These are phyloP conservation scores for Microcaecilia unicolor DNA, from an alignment of 2,797 vertebrate genomes.

Conservation along the genomic window DNA sequence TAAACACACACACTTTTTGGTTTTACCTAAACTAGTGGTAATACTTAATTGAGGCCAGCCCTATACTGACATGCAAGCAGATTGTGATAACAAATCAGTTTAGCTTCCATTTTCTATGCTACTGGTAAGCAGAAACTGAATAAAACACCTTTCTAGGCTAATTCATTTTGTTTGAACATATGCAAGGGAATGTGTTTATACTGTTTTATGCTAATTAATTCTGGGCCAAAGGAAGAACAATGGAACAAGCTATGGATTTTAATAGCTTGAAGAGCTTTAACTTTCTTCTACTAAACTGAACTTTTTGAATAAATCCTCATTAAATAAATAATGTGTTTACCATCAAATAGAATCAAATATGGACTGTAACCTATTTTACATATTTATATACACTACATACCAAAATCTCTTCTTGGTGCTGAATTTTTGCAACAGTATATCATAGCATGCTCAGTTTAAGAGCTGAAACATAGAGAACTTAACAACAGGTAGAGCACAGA, in stretches of 20 bases:
- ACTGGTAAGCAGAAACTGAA: constrained; percentile 26
- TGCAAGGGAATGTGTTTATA: constrained; percentile 41
- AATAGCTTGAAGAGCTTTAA: constrained; percentile 56
- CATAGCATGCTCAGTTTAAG: too few species aligned
- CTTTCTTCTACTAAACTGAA: constrained; percentile 44
- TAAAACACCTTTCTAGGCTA: constrained; percentile 31
- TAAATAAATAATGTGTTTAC: constrained; percentile 68
- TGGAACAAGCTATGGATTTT: constrained; percentile 10
- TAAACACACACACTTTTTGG: too few species aligned
- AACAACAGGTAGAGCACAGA: too few species aligned
- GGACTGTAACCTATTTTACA: constrained; percentile 64
- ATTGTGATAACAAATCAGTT: constrained; percentile 32
- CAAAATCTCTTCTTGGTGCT: too few species aligned
- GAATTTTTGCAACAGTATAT: too few species aligned
- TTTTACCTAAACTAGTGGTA: constrained; percentile 17
- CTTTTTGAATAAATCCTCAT: constrained; percentile 61
- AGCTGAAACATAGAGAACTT: too few species aligned
- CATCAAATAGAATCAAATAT: constrained; percentile 62
- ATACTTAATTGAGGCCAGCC: constrained; percentile 5
- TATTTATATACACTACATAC: constrained; percentile 58
- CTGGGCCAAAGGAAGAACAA: constrained; percentile 2
- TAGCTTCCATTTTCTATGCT: constrained; percentile 25
- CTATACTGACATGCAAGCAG: constrained; percentile 25
- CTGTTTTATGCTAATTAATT: too few species aligned
- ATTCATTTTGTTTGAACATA: constrained; percentile 34